Percentiles rank a stretch among this genome's conserved stretches.
These are phyloP conservation scores for Trematomus loennbergii DNA, from an alignment of 2,113 vertebrate genomes.

Conservation along the genomic window DNA sequence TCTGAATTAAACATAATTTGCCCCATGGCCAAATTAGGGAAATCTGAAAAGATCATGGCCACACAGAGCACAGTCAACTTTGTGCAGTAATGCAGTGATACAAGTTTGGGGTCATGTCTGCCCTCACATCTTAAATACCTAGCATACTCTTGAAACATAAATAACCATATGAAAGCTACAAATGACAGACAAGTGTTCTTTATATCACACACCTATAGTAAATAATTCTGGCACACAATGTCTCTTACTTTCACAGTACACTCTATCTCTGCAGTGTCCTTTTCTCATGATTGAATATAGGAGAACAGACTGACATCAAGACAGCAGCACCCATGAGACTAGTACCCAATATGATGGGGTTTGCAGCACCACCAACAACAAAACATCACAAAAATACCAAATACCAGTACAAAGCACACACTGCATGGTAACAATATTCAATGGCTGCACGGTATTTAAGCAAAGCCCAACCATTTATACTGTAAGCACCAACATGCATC, in stretches of 20 bases:
- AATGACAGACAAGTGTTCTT: background rate
- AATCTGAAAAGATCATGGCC: slow-evolving; percentile 4
- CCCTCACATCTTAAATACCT: background rate
- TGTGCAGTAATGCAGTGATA: background rate
- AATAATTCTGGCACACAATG: background rate
- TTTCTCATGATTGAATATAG: background rate
- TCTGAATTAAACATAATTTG: slow-evolving; percentile 25
- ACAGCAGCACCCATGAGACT: background rate
- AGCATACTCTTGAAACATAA: background rate
- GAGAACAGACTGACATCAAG: background rate
- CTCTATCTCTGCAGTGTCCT: background rate
- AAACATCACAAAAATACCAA: background rate
- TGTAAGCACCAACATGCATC: background rate
- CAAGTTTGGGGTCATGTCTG: background rate
- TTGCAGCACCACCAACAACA: background rate
- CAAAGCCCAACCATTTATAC: background rate
- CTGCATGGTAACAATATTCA: background rate
- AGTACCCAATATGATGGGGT: background rate
- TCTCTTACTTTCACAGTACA: background rate
- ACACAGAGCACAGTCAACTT: background rate
- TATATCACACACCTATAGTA: background rate
- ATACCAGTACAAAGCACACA: background rate
- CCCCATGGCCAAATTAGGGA: slow-evolving; percentile 11
- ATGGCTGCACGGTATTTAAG: background rate
- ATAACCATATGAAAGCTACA: background rate